These are phyloP conservation scores for Callionymus lyra DNA, from an alignment of 2,113 vertebrate species.

Conservation along the genomic window DNA sequence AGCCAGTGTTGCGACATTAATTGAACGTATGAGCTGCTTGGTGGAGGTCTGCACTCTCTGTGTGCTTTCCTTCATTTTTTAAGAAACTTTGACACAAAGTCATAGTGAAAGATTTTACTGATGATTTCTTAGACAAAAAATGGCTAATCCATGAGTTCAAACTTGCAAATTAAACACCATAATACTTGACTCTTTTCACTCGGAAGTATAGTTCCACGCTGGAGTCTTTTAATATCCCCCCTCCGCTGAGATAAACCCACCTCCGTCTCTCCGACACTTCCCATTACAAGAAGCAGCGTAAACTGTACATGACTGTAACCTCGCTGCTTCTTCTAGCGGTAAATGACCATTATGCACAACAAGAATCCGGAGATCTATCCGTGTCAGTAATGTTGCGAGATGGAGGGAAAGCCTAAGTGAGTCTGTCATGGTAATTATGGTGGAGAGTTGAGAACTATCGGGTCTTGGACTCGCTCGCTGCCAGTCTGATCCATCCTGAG, in stretches of 20 bases:
- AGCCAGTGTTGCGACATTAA: too few species aligned
- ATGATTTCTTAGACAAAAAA: too few species aligned
- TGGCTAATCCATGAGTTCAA: too few species aligned
- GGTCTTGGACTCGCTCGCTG: slow-evolving; percentile 37
- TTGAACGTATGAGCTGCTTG: too few species aligned
- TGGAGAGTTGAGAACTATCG: slow-evolving; percentile 51
- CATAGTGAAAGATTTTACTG: too few species aligned
- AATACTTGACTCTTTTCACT: too few species aligned
- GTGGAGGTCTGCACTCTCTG: too few species aligned
- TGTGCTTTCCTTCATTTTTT: too few species aligned
- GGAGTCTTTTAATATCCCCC: slow-evolving; percentile 28
- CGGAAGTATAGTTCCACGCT: too few species aligned
- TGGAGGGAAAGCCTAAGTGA: slow-evolving; percentile 57
- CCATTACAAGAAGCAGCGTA: slow-evolving; percentile 30
- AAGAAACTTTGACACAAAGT: too few species aligned
- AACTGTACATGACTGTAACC: slow-evolving; percentile 23
- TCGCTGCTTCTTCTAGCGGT: slow-evolving; percentile 4
- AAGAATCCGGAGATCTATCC: slow-evolving; percentile 40
- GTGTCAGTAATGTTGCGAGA: slow-evolving; percentile 42
- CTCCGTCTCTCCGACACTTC: slow-evolving; percentile 25
- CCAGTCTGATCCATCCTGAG: slow-evolving; percentile 38
- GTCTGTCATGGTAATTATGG: slow-evolving; percentile 61
- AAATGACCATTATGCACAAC: slow-evolving; percentile 32
- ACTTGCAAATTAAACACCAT: too few species aligned
- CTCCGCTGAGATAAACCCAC: slow-evolving; percentile 19